Conservation (phyloP, 2,113 vertebrate species). For the Amblyornis subalaris region DNA sequence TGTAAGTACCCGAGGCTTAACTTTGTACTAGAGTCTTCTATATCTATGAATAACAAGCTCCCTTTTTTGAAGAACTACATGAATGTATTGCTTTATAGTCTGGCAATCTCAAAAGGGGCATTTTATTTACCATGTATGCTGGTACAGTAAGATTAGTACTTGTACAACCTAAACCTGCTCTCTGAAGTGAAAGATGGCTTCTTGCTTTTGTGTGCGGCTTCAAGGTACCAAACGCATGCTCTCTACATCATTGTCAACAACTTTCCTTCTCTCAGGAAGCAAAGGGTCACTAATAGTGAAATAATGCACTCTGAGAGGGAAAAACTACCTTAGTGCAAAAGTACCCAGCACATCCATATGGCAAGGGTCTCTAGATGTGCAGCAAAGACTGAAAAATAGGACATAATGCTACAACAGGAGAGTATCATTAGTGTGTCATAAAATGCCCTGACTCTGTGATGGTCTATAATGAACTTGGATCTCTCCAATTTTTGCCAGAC, state of each 20-base stretch:
- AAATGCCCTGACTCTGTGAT: background rate
- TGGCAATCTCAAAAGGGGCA: background rate
- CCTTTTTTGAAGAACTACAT: background rate
- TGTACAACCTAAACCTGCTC: background rate
- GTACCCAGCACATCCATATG: background rate
- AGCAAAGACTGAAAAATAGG: background rate
- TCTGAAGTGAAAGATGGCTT: background rate
- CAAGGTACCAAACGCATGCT: background rate
- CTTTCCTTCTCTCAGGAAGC: background rate
- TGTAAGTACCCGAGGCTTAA: background rate
- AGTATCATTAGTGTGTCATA: background rate
- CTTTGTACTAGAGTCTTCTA: conserved; percentile 11
- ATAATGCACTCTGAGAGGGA: background rate
- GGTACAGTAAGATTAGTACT: background rate
- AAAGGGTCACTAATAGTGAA: background rate
- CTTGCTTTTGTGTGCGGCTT: background rate
- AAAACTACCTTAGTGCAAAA: background rate
- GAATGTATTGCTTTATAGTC: background rate
- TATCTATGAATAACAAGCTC: background rate
- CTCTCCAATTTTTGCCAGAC: background rate
- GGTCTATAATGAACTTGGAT: background rate
- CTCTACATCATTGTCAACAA: background rate
- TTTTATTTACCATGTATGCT: background rate
- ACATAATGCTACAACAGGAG: background rate
- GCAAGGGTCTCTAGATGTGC: background rate